Evolutionary conservation across 2,888 invertebrate species (phyloP), one percentile per base, ranked within the genome.

Genomic region (Torymus aiolomorphi): DNA sequence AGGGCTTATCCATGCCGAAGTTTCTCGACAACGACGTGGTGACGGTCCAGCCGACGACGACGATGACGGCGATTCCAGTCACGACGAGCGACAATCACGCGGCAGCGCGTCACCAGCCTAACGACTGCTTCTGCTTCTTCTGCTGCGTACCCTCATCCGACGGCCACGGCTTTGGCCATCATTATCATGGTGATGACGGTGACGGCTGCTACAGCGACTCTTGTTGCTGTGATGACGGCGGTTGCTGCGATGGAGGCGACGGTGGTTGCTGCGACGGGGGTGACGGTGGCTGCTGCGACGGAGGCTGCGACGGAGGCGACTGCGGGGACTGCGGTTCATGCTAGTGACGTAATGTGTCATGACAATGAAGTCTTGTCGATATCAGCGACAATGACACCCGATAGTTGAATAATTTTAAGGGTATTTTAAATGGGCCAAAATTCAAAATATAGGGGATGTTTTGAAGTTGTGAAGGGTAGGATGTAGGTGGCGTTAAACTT

Each of bases 11-110:
- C 1, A 0, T 52, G 42, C 52, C 73, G 10, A 63, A 56, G 12
- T 16, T 63, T 2, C 31, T 54, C 13, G 16, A n/a, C 8, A 56
- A 63, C 13, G 24, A 54, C 10, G 73, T 73, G 3, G 51, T 73
- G 2, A 73, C 65, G 8, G 65, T 2, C 2, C 73, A 73, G n/a
- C 73, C 73, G 2, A 65, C 42, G 2, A 12, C 42, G n/a, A 52
- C 62, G 12, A 12, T 31, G 10, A 18, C 42, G 18, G 16, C 24
- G 42, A 31, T 4, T 0, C 16, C 18, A 14, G 14, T 49, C 0
- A 2, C 16, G 14, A 49, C 59, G 8, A 10, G 16, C 16, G 31
- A 31, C 31, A 31, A 31, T 31, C 8, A 31, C 31, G 31, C 8
- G 8, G 5, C 3, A 31, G 14, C 8, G 0, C 18, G 14, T 61